These are phyloP conservation scores for Schizotus pectinicornis DNA, from an alignment of 2,888 invertebrate genomes.

Conservation along the genomic window DNA sequence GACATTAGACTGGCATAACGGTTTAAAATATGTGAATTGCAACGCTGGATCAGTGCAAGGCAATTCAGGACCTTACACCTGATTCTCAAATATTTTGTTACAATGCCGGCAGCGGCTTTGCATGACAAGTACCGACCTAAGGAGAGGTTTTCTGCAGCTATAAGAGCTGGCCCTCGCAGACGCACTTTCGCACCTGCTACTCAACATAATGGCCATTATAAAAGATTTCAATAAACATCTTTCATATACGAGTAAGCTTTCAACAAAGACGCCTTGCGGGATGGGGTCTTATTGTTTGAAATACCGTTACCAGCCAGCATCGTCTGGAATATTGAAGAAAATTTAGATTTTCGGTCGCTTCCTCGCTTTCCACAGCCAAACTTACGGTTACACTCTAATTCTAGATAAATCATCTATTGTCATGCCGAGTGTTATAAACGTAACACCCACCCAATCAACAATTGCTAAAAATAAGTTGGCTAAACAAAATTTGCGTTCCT, in stretches of 20 bases:
- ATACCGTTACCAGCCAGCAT: not conserved
- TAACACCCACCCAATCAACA: too few species aligned
- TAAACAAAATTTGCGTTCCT: too few species aligned
- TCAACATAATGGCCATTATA: constrained; percentile 13
- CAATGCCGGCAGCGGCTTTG: too few species aligned
- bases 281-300: constrained; percentile 5
- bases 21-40: constrained; percentile 25
- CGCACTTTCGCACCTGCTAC: constrained; percentile 21
- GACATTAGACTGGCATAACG: constrained; percentile 16
- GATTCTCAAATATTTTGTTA: too few species aligned
- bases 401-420: not conserved
- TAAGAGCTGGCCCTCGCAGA: constrained; percentile 6
- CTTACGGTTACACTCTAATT: not conserved
- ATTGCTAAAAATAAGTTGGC: too few species aligned
- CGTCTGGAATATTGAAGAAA: too few species aligned
- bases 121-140: not conserved
- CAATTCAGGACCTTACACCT: constrained; percentile 18
- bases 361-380: constrained; percentile 1
- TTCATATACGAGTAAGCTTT: constrained; percentile 1
- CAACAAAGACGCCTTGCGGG: not conserved
- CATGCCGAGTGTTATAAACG: too few species aligned
- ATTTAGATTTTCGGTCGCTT: not conserved
- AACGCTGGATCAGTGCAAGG: constrained; percentile 9
- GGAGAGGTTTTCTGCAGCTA: constrained; percentile 1
- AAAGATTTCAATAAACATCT: constrained; percentile 24